phyloP scores from a whole-genome alignment of 2,888 invertebrate species.

The Tridacna crocea region DNA sequence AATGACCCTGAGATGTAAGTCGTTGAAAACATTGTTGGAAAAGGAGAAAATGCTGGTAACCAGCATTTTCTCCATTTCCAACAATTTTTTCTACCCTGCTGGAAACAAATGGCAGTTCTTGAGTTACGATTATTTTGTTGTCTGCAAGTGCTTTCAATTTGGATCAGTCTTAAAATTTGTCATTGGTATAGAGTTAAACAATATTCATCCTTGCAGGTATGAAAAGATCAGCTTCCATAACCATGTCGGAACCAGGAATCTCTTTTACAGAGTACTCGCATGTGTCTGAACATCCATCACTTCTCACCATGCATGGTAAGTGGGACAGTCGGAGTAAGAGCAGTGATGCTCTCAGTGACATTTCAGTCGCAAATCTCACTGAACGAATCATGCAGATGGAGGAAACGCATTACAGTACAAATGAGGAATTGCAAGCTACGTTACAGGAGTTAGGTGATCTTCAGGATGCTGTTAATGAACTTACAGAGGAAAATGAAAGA shows the following conservation, averaged over 20 bases:
- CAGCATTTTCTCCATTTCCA: no score
- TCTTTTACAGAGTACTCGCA: constrained; percentile 77
- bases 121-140: no score
- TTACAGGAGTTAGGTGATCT: constrained; percentile 95
- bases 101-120: no score
- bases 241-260: constrained; percentile 78
- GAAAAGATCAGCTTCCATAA: constrained; percentile 70
- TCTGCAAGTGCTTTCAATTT: no score
- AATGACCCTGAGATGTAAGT: no score
- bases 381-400: constrained; percentile 97
- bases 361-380: constrained; percentile 93
- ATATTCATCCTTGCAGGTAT: constrained; percentile 38
- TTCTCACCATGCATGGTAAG: constrained; percentile 65
- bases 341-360: constrained; percentile 89
- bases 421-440: constrained; percentile 90
- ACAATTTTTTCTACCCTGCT: no score
- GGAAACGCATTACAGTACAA: constrained; percentile 90
- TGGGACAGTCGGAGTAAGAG: constrained; percentile 97
- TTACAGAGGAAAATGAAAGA: constrained; percentile 94
- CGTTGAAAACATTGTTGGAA: no score
- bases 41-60: no score
- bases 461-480: constrained; percentile 93
- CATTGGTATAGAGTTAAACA: neutral
- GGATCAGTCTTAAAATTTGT: no score
- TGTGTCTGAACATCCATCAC: constrained; percentile 75